A percentile compares a stretch with the other conserved stretches of the same genome.
Evolutionary conservation across 2,888 invertebrate species (phyloP).

Genomic region (Serrognathus titanus): DNA sequence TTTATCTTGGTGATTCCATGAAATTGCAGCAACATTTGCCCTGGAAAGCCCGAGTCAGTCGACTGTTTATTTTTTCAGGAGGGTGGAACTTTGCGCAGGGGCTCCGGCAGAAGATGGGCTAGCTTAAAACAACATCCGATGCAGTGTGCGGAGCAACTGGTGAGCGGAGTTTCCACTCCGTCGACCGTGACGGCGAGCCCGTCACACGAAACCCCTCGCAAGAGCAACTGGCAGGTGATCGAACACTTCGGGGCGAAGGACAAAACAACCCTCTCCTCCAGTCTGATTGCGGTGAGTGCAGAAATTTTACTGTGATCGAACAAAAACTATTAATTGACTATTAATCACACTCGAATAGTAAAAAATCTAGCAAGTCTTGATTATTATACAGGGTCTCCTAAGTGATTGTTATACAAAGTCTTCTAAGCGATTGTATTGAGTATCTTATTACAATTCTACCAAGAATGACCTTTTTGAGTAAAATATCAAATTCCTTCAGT

Average conservation of each 20-base stretch:
- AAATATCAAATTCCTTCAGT: too few relatives aligned
- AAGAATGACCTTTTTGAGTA: too few relatives aligned
- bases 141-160: conserved; percentile 40
- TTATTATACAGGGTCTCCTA: too few relatives aligned
- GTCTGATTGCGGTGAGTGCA: conserved; percentile 60
- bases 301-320: neutral
- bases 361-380: too few relatives aligned
- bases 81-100: conserved; percentile 39
- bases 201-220: conserved; percentile 63
- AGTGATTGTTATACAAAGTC: too few relatives aligned
- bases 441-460: too few relatives aligned
- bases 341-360: too few relatives aligned
- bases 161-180: conserved; percentile 26
- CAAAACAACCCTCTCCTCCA: conserved; percentile 59
- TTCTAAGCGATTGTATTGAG: too few relatives aligned
- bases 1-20: too few relatives aligned
- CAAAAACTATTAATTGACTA: neutral
- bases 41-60: too few relatives aligned
- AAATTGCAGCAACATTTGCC: too few relatives aligned
- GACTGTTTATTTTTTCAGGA: conserved; percentile 35
- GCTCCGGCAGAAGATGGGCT: conserved; percentile 50
- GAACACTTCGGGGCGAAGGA: conserved; percentile 73
- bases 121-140: conserved; percentile 52
- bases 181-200: conserved; percentile 33
- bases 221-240: conserved; percentile 89